These are phyloP conservation scores for Bombus sylvicola DNA, from an alignment of 1,140 invertebrate genomes.

Conservation along the genomic window DNA sequence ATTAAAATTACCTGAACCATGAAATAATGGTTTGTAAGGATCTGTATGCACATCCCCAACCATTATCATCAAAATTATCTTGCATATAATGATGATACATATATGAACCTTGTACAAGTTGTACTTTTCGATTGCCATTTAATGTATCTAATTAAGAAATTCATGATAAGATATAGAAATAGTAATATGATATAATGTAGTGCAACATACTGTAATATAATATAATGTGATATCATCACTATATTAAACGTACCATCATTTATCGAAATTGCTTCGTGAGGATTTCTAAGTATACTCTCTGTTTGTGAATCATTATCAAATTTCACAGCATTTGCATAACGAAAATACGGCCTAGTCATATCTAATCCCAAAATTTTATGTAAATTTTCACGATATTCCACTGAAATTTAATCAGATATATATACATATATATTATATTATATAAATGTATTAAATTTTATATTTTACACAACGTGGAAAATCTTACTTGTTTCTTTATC, in stretches of 20 bases:
- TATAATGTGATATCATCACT: neutral
- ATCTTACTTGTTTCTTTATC: slow-evolving; percentile 86
- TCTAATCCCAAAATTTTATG: slow-evolving; percentile 89
- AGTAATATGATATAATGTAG: neutral
- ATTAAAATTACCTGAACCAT: slow-evolving; percentile 90
- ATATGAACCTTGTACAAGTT: slow-evolving; percentile 91
- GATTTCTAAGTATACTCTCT: slow-evolving; percentile 87
- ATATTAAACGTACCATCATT: slow-evolving; percentile 78
- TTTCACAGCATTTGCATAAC: slow-evolving; percentile 86
- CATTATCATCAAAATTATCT: slow-evolving; percentile 96
- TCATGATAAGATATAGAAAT: neutral
- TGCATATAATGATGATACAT: slow-evolving; percentile 99
- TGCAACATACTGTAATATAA: no score
- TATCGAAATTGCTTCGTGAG: slow-evolving; percentile 86
- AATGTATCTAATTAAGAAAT: slow-evolving; percentile 17
- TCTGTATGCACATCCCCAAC: slow-evolving; percentile 99
- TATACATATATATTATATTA: slow-evolving; percentile 9
- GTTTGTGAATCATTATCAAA: slow-evolving; percentile 83
- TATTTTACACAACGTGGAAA: slow-evolving; percentile 18
- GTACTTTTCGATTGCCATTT: slow-evolving; percentile 31
- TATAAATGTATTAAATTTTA: neutral
- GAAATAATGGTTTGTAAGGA: slow-evolving; percentile 98
- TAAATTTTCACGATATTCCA: slow-evolving; percentile 84
- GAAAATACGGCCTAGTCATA: slow-evolving; percentile 87
- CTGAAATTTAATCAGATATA: slow-evolving; percentile 80